Conservation (phyloP, 2,113 vertebrate genomes). For the Platanista minor region DNA sequence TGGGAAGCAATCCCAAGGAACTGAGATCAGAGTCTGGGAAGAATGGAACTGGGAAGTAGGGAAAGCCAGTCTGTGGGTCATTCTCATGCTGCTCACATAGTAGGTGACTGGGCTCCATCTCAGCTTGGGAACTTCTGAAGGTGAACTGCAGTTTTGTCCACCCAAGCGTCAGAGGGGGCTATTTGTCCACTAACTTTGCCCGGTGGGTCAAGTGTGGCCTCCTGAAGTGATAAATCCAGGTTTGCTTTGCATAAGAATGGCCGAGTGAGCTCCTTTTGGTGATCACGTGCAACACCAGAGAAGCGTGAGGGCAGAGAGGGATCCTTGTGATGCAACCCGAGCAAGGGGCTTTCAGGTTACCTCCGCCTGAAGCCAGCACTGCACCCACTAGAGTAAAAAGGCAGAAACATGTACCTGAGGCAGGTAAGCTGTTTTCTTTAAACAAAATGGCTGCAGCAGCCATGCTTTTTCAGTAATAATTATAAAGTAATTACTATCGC, state of each 20-base stretch:
- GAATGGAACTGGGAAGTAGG: background rate
- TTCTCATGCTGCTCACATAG: background rate
- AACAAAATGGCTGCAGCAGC: background rate
- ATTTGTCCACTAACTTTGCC: background rate
- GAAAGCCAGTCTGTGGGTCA: background rate
- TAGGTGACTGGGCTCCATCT: background rate
- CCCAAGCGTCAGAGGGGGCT: background rate
- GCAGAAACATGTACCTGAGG: background rate
- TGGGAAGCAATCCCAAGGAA: background rate
- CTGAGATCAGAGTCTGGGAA: background rate
- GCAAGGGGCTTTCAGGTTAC: background rate
- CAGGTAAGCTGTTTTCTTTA: background rate
- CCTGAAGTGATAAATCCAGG: background rate
- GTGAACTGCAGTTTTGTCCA: background rate
- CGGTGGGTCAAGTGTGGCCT: accelerated
- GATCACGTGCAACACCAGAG: background rate
- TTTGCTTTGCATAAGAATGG: background rate
- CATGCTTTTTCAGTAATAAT: background rate
- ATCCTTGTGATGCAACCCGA: background rate
- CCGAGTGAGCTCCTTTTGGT: background rate
- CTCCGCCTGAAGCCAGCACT: background rate
- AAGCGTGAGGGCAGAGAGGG: background rate
- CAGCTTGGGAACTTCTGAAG: background rate
- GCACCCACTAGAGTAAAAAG: background rate
- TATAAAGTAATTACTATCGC: background rate